Conservation (phyloP, 2,113 vertebrate genomes). For the Siniperca knerii region DNA sequence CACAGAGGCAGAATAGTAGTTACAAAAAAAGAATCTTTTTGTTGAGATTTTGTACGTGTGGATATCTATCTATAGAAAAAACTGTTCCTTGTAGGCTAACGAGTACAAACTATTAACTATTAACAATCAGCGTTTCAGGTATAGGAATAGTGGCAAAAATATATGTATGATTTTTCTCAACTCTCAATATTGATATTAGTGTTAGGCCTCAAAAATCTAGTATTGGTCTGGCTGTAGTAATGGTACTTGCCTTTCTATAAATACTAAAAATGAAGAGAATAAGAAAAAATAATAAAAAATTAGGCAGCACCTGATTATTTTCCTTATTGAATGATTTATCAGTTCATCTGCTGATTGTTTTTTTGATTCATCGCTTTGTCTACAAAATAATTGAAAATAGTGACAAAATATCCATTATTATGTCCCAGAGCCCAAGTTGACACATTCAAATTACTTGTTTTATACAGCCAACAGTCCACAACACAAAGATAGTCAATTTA, state of each 20-base stretch:
- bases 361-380: too few relatives aligned
- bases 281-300: background rate
- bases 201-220: background rate
- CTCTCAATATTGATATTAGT: background rate
- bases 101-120: background rate
- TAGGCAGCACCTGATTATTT: background rate
- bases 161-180: background rate
- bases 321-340: background rate
- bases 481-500: too few relatives aligned
- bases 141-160: too few relatives aligned
- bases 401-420: background rate
- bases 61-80: background rate
- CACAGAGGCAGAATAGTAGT: background rate
- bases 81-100: background rate
- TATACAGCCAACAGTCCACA: background rate
- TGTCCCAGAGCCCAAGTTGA: background rate
- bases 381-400: background rate
- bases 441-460: background rate
- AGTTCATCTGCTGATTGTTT: background rate
- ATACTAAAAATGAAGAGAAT: background rate
- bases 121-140: background rate
- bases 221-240: background rate
- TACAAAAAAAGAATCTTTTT: background rate
- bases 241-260: background rate
- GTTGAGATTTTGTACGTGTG: background rate